These are phyloP conservation scores for Podargus strigoides DNA, from an alignment of 2,797 vertebrate species.

Conservation along the genomic window DNA sequence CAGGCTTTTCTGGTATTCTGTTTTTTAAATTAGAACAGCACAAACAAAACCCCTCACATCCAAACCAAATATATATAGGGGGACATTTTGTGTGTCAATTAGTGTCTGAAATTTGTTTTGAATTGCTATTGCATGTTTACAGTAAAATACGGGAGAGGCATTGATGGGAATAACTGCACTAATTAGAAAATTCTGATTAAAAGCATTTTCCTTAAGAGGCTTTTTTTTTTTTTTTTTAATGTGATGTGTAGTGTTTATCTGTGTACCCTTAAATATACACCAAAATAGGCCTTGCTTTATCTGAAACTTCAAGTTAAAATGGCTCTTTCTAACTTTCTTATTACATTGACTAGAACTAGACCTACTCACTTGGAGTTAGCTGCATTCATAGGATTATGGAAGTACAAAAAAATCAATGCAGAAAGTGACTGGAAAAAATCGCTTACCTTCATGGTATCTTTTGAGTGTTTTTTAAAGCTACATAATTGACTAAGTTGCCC, in stretches of 20 bases:
- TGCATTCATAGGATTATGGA: background rate
- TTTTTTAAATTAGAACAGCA: background rate
- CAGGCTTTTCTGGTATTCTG: background rate
- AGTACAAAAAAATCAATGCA: background rate
- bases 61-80: background rate
- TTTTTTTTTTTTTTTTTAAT: background rate
- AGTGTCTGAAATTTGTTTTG: background rate
- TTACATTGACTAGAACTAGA: background rate
- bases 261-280: background rate
- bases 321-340: background rate
- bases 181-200: background rate
- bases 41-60: background rate
- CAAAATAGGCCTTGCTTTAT: background rate
- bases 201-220: background rate
- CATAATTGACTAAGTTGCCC: background rate
- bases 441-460: accelerated
- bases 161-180: background rate
- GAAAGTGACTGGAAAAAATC: background rate
- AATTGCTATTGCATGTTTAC: background rate
- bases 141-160: background rate
- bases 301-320: background rate
- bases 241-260: background rate
- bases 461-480: background rate
- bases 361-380: background rate
- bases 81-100: background rate